These are phyloP conservation scores for Cantharis lateralis DNA, from an alignment of 2,888 invertebrate genomes.

Conservation along the genomic window DNA sequence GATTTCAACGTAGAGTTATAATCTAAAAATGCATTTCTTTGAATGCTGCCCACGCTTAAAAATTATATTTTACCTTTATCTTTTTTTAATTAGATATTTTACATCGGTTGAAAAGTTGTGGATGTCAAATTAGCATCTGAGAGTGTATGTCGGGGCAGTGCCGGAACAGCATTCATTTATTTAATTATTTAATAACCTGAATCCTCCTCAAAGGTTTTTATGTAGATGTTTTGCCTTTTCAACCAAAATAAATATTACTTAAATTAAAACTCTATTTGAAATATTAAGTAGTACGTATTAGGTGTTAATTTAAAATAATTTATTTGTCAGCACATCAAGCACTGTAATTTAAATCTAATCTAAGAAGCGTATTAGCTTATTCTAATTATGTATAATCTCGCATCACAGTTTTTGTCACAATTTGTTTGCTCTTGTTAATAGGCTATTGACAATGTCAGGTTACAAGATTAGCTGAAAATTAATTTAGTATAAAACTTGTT, in stretches of 20 bases:
- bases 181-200: too few species aligned
- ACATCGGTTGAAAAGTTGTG: too few species aligned
- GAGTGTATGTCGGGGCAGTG: too few species aligned
- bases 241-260: background rate
- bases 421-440: background rate
- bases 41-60: background rate
- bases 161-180: too few species aligned
- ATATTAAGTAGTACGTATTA: background rate
- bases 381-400: background rate
- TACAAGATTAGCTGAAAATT: background rate
- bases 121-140: too few species aligned
- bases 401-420: background rate
- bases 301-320: background rate
- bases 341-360: background rate
- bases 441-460: background rate
- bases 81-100: too few species aligned
- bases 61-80: too few species aligned
- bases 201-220: too few species aligned
- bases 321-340: background rate
- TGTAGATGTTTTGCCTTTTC: too few species aligned
- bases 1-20: background rate
- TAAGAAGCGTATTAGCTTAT: background rate
- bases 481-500: background rate
- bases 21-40: background rate
- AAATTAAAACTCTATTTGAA: background rate